A percentile compares a stretch with the other conserved stretches of the same genome.
phyloP scores from a whole-genome alignment of 2,888 invertebrate species.

The Graphium colonna region DNA sequence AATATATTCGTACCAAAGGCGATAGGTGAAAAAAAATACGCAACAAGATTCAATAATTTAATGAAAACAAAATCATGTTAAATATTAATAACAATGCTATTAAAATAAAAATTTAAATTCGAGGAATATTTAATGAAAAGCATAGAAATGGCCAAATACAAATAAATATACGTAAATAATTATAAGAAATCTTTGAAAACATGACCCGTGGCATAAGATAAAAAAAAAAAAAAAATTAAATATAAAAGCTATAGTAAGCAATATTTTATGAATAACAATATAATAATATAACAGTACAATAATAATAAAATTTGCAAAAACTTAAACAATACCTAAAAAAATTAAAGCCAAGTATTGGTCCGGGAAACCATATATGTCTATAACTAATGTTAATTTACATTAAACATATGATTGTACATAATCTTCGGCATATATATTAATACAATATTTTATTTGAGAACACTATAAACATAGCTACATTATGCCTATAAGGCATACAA shows the following conservation, averaged over 20 bases:
- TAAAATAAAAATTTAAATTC: too few relatives aligned
- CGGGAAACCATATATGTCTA: slow-evolving; percentile 35
- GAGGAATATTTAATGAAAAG: too few relatives aligned
- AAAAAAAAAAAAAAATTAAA: too few relatives aligned
- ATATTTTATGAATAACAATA: not conserved
- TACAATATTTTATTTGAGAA: slow-evolving; percentile 28
- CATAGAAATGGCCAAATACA: too few relatives aligned
- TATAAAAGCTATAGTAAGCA: not conserved
- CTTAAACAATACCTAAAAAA: slow-evolving; percentile 47
- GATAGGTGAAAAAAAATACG: not conserved
- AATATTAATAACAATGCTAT: too few relatives aligned
- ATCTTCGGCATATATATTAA: slow-evolving; percentile 38
- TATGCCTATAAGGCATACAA: slow-evolving; percentile 42
- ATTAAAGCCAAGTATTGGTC: slow-evolving; percentile 68
- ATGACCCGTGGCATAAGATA: slow-evolving; percentile 21
- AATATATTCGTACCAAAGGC: not conserved
- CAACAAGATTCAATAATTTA: slow-evolving; percentile 21
- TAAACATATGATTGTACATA: slow-evolving; percentile 39
- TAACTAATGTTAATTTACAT: slow-evolving; percentile 28
- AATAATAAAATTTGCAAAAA: slow-evolving; percentile 36
- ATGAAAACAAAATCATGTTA: slow-evolving; percentile 15
- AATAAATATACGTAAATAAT: too few relatives aligned
- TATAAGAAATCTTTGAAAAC: too few relatives aligned
- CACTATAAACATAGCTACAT: slow-evolving; percentile 41
- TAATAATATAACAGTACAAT: slow-evolving; percentile 23